Evolutionary conservation across 2,888 invertebrate genomes (phyloP).

Genomic region (Dynastes maya): DNA sequence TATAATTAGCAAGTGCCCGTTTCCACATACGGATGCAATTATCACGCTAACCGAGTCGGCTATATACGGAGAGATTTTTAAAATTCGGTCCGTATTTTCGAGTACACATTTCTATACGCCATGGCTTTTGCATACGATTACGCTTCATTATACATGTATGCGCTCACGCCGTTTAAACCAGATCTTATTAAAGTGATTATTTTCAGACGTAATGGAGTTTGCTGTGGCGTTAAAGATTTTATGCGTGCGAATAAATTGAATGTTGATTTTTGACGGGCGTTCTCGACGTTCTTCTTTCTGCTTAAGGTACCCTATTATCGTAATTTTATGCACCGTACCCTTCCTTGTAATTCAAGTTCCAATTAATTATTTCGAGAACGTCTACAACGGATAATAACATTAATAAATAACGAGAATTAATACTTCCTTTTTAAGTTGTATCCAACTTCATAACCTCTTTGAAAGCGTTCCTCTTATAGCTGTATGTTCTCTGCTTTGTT

Average conservation of each 20-base stretch:
- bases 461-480: too few species aligned
- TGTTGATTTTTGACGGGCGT: slow-evolving; percentile 32
- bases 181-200: slow-evolving; percentile 40
- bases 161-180: slow-evolving; percentile 23
- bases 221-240: slow-evolving; percentile 16
- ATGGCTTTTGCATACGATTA: slow-evolving; percentile 1
- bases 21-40: slow-evolving; percentile 33
- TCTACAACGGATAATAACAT: slow-evolving; percentile 1
- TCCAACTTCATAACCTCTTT: too few species aligned
- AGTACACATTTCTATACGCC: slow-evolving; percentile 15
- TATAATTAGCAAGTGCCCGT: slow-evolving; percentile 24
- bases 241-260: slow-evolving; percentile 34
- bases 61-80: slow-evolving; percentile 5
- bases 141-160: slow-evolving; percentile 34
- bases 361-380: slow-evolving; percentile 25
- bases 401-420: too few species aligned
- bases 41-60: slow-evolving; percentile 8
- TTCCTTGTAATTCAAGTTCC: background rate
- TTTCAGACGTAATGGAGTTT: slow-evolving; percentile 16
- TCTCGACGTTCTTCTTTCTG: slow-evolving; percentile 17
- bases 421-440: too few species aligned
- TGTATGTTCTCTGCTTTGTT: too few species aligned
- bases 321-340: slow-evolving; percentile 6
- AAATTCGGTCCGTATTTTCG: slow-evolving; percentile 16
- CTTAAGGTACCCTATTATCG: background rate